Evolutionary conservation across 1,140 invertebrate species (phyloP).

Genomic region (Hyphantria cunea): DNA sequence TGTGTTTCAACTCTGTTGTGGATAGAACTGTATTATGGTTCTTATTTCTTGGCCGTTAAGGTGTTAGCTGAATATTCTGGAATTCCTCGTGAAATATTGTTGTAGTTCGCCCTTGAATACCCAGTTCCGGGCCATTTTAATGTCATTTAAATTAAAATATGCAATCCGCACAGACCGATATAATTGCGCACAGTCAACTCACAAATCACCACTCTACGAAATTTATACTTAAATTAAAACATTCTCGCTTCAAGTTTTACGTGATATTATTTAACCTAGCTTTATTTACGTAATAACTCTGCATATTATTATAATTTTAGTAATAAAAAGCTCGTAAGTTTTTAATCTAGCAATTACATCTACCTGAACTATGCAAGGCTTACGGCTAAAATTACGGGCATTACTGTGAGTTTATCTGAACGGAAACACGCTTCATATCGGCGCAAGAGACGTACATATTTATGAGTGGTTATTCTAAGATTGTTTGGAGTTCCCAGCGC

Average conservation of each 20-base stretch:
- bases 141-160: slow-evolving; percentile 62
- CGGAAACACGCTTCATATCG: slow-evolving; percentile 42
- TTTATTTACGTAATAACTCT: neutral
- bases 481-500: slow-evolving; percentile 65
- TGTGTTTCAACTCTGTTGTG: slow-evolving; percentile 26
- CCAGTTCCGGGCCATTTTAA: slow-evolving; percentile 66
- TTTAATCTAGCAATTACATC: slow-evolving; percentile 12
- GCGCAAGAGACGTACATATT: slow-evolving; percentile 45
- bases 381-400: slow-evolving; percentile 35
- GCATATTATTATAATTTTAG: neutral
- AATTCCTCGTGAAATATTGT: slow-evolving; percentile 53
- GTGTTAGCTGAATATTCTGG: slow-evolving; percentile 43
- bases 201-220: slow-evolving; percentile 43
- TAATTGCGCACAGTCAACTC: slow-evolving; percentile 41
- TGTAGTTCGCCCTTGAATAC: slow-evolving; percentile 53
- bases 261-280: neutral
- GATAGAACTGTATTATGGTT: slow-evolving; percentile 35
- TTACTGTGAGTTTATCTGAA: slow-evolving; percentile 46
- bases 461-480: slow-evolving; percentile 48
- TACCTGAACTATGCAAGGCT: slow-evolving; percentile 45
- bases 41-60: slow-evolving; percentile 49
- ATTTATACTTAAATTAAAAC: slow-evolving; percentile 1
- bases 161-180: slow-evolving; percentile 33
- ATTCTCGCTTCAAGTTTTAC: slow-evolving; percentile 3
- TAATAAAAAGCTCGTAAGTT: neutral